Evolutionary conservation across 30 jellyfish, hydroid and myxozoan genomes (phyloP).

Genomic region (Hydra vulgaris): DNA sequence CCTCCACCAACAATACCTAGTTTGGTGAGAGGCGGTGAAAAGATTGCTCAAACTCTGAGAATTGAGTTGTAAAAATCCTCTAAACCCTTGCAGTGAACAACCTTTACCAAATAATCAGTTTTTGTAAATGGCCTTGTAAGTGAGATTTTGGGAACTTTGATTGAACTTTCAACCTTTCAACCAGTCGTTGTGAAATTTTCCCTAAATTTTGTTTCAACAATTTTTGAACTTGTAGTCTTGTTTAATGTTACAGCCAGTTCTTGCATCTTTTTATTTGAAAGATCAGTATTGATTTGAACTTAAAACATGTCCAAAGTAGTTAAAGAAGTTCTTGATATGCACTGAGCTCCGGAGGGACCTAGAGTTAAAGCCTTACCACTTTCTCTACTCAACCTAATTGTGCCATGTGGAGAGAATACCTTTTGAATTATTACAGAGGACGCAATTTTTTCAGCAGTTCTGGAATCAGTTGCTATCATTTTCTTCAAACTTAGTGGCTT

Average conservation of each 20-base stretch:
- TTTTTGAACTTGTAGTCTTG: not conserved
- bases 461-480: too few relatives aligned
- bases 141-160: too few relatives aligned
- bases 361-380: not conserved
- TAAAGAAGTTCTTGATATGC: not conserved
- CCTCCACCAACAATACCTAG: not conserved
- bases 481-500: too few relatives aligned
- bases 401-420: not conserved
- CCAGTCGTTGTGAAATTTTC: not conserved
- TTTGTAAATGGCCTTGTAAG: not conserved
- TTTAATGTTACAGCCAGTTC: not conserved
- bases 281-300: not conserved
- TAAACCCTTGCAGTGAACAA: not conserved
- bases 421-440: not conserved
- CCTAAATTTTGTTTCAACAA: not conserved
- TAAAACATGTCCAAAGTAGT: not conserved
- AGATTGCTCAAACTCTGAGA: not conserved
- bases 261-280: not conserved
- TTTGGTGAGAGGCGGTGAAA: not conserved
- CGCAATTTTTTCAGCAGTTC: not conserved
- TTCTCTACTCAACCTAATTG: not conserved
- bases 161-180: not conserved
- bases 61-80: not conserved
- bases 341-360: not conserved
- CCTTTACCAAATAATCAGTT: not conserved